Percentiles rank a stretch among this genome's conserved stretches.
Conservation (phyloP, 2,113 vertebrate species). For the Capreolus pygargus region DNA sequence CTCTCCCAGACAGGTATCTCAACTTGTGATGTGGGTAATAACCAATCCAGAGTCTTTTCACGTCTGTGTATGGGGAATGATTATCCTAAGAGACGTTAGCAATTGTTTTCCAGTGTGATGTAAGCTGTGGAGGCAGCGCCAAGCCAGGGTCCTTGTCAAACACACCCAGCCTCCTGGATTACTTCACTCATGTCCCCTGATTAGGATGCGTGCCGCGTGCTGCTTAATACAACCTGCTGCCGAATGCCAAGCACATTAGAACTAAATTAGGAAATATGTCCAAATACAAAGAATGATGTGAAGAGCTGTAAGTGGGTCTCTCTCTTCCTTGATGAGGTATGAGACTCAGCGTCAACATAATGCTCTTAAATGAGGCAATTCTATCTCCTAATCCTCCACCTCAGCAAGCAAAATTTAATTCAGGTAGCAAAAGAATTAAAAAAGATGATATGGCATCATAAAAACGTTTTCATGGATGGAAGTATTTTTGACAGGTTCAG, state of each 20-base stretch:
- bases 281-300: neutral
- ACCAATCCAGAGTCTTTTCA: conserved; percentile 68
- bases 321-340: conserved; percentile 43
- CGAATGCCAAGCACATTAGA: conserved; percentile 59
- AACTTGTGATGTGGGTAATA: conserved; percentile 40
- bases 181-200: conserved; percentile 78
- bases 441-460: neutral
- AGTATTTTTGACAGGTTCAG: conserved; percentile 47
- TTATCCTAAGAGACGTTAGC: conserved; percentile 77
- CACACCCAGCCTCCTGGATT: conserved; percentile 75
- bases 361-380: conserved; percentile 59
- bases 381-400: conserved; percentile 57
- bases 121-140: conserved; percentile 79
- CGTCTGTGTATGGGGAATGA: conserved; percentile 50
- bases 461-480: conserved; percentile 28
- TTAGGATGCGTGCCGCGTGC: conserved; percentile 72
- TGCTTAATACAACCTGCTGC: conserved; percentile 70
- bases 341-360: neutral
- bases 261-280: conserved; percentile 54
- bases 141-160: conserved; percentile 78
- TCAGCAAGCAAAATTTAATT: conserved; percentile 62
- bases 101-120: conserved; percentile 85
- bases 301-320: conserved; percentile 30
- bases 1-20: conserved; percentile 57
- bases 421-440: conserved; percentile 69